Base-by-base conservation (phyloP, 2,113 vertebrate species). In the Corvus cornix region DNA sequence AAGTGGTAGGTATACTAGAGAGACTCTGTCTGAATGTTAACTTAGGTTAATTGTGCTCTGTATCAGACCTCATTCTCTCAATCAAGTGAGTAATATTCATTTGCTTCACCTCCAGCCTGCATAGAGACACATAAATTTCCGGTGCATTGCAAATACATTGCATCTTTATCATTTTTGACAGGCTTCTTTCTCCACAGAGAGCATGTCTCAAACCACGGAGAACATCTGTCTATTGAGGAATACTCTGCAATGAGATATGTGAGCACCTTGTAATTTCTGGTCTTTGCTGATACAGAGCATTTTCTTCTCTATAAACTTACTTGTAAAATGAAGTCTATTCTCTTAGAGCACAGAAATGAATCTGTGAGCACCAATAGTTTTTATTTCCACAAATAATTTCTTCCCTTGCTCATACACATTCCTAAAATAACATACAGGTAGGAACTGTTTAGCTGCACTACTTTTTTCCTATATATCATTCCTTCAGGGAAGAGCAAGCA, bases 121-220 rank as follows among this genome's bases (percentile, higher is more conserved):
- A 74, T 15, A 53, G 73, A 60, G 39, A 82, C 53, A 63, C 72
- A 62, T 48, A 52, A 49, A 33, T 85, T 91, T 77, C 30, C 53
- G 16, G 10, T 68, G 56, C 35, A 78, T 67, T 95, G 58, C 51
- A 95, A 85, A 95, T 51, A 52, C 14, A 16, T 26, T 93, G 31
- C 23, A 7, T 66, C 73, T 93, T 95, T 82, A 80, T 93, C 11
- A 82, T 64, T 92, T 95, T 56, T 94, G 81, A 80, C 70, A 80
- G 41, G 22, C 21, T 84, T 22, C 26, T 78, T 91, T 92, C 78
- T 93, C 83, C 59, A 80, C 30, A 72, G 70, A 89, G 17, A 91
- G 6, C 11, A 28, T 48, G 62, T 84, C 78, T 84, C 66, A 83
- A 66, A 84, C 62, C 55, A 77, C 20, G 48, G 55, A 80, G 88